A percentile compares a stretch with the other conserved stretches of the same genome.
Evolutionary conservation across 2,113 vertebrate genomes (phyloP).

Genomic region (Vulpes lagopus): DNA sequence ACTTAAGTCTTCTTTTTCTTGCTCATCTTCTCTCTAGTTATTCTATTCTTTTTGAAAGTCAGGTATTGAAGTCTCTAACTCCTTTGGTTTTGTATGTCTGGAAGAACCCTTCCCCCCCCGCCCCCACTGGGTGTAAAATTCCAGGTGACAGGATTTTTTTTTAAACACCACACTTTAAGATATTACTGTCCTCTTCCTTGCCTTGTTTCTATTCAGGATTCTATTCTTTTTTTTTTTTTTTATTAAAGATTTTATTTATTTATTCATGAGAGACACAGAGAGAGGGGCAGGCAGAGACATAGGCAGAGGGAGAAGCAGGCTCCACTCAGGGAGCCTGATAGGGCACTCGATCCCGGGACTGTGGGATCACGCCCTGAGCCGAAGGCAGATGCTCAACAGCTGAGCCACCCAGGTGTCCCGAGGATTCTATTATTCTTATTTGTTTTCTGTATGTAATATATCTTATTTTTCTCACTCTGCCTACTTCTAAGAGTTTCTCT

Average conservation of each 20-base stretch:
- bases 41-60: neutral
- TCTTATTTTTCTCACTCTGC: neutral
- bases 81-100: neutral
- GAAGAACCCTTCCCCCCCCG: no score
- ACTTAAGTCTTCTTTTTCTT: neutral
- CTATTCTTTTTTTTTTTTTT: neutral
- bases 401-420: no score
- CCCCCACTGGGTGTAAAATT: neutral
- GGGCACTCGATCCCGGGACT: no score
- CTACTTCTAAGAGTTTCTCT: neutral
- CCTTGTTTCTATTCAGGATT: neutral
- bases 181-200: neutral
- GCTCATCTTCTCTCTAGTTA: neutral
- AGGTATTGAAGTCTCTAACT: neutral
- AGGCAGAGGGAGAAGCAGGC: no score
- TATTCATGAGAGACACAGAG: no score
- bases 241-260: no score
- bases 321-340: no score
- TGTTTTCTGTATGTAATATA: neutral
- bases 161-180: neutral
- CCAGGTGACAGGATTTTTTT: neutral
- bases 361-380: no score
- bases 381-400: no score
- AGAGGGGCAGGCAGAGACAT: no score
- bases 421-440: neutral